Conservation (phyloP, 64 coral and sea anemone species). For the Pachyseris speciosa region DNA sequence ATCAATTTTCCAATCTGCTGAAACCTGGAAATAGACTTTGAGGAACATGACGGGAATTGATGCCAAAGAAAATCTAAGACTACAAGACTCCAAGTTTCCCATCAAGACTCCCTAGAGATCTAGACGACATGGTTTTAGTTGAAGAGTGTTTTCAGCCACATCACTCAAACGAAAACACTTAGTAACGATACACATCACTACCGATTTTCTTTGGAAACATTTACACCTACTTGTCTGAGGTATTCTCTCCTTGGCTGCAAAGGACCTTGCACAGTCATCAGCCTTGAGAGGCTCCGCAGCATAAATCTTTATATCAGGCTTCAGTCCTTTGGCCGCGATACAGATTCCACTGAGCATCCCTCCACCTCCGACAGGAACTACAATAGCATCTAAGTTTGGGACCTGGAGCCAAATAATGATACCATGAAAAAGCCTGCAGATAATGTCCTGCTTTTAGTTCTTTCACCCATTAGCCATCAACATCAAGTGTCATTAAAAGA, state of each 20-base stretch:
- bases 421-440: neutral
- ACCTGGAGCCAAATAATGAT: constrained; percentile 41
- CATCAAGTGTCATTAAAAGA: too few species aligned
- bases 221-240: constrained; percentile 69
- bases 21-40: too few species aligned
- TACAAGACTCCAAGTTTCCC: too few species aligned
- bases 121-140: too few species aligned
- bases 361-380: constrained; percentile 95
- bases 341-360: constrained; percentile 95
- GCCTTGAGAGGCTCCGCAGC: constrained; percentile 93
- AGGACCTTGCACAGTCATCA: constrained; percentile 97
- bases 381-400: constrained; percentile 91
- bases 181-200: too few species aligned
- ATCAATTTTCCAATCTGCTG: too few species aligned
- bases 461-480: too few species aligned
- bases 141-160: too few species aligned
- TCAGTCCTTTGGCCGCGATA: constrained; percentile 81
- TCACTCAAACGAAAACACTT: too few species aligned
- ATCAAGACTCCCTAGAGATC: too few species aligned
- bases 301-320: constrained; percentile 93
- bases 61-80: too few species aligned
- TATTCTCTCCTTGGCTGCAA: constrained; percentile 91
- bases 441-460: neutral
- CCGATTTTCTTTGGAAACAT: neutral
- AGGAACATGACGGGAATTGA: too few species aligned